Conservation (phyloP, 2,113 vertebrate genomes). For the Danionella cerebrum region DNA sequence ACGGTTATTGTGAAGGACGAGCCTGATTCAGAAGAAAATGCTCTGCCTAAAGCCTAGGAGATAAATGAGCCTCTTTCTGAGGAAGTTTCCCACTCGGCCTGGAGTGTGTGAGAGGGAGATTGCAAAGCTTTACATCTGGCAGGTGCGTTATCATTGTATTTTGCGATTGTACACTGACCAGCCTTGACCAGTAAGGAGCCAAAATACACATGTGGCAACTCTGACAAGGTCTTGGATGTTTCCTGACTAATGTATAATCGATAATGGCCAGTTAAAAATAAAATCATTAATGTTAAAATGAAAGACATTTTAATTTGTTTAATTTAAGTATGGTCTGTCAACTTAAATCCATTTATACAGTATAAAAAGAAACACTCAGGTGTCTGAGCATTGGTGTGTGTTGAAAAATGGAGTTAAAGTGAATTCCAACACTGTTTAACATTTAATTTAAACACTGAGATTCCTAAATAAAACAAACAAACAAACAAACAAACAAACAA, state of each 20-base stretch:
- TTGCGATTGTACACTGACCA: not conserved
- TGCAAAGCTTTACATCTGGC: not conserved
- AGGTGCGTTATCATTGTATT: not conserved
- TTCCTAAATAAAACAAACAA: no score
- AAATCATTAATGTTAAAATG: not conserved
- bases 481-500: no score
- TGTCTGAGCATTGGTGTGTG: no score
- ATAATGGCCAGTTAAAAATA: no score
- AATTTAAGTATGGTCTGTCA: no score
- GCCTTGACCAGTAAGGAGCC: slow-evolving; percentile 10
- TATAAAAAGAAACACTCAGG: no score
- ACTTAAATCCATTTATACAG: no score
- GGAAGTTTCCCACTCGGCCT: not conserved
- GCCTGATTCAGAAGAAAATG: slow-evolving; percentile 5
- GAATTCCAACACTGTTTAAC: no score
- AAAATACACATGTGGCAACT: not conserved
- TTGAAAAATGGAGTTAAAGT: no score
- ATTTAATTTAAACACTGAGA: no score
- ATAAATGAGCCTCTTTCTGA: not conserved
- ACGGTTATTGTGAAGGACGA: slow-evolving; percentile 7
- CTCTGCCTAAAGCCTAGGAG: not conserved
- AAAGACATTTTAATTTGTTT: no score
- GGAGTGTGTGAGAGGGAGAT: slow-evolving; percentile 2
- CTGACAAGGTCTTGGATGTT: not conserved
- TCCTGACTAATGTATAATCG: no score